Evolutionary conservation across 2,797 vertebrate species (phyloP).

Genomic region (Sebastolobus alascanus): DNA sequence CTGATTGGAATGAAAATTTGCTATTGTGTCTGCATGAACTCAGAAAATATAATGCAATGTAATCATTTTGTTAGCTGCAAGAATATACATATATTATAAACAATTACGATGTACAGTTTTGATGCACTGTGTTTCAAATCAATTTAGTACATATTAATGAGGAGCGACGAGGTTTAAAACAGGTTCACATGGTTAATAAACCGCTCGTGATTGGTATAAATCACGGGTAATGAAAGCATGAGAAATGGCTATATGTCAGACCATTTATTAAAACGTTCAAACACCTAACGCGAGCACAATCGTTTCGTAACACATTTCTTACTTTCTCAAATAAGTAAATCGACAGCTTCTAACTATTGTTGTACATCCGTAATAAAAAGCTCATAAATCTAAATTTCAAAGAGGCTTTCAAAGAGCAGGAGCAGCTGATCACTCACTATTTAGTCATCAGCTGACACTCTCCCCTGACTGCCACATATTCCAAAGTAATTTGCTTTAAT

Average conservation of each 20-base stretch:
- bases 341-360: slow-evolving; percentile 27
- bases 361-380: slow-evolving; percentile 41
- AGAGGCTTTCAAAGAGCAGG: slow-evolving; percentile 79
- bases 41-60: slow-evolving; percentile 84
- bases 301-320: slow-evolving; percentile 8
- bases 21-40: slow-evolving; percentile 87
- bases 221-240: slow-evolving; percentile 30
- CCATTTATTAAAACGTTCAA: slow-evolving; percentile 22
- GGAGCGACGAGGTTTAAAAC: slow-evolving; percentile 35
- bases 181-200: slow-evolving; percentile 43
- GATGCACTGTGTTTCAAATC: slow-evolving; percentile 42
- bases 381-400: slow-evolving; percentile 60
- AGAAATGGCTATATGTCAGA: slow-evolving; percentile 13
- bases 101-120: slow-evolving; percentile 68
- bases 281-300: slow-evolving; percentile 20
- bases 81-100: slow-evolving; percentile 81
- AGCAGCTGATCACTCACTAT: slow-evolving; percentile 93
- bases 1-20: slow-evolving; percentile 99
- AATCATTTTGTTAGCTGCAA: slow-evolving; percentile 81
- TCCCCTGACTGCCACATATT: slow-evolving; percentile 87
- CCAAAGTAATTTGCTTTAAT: slow-evolving; percentile 97
- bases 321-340: slow-evolving; percentile 36
- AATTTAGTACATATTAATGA: slow-evolving; percentile 53
- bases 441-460: slow-evolving; percentile 92
- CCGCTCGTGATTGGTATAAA: slow-evolving; percentile 31